A percentile compares a stretch with the other conserved stretches of the same genome.
phyloP scores from a whole-genome alignment of 2,888 invertebrate genomes.

The Thecophora atra region DNA sequence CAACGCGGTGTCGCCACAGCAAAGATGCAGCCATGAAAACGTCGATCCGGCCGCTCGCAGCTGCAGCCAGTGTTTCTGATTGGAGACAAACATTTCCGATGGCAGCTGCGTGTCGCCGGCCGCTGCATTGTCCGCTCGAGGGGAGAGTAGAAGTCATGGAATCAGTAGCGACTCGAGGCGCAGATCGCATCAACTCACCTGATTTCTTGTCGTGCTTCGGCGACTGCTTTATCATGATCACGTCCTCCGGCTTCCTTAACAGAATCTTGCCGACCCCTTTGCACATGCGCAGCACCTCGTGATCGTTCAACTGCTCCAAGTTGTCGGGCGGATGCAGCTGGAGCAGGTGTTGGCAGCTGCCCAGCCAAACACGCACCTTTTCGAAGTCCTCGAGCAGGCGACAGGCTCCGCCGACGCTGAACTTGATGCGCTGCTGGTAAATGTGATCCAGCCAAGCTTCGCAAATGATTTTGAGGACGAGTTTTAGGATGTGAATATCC shows the following conservation, averaged over 20 bases:
- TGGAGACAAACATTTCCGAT: slow-evolving; percentile 92
- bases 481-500: slow-evolving; percentile 77
- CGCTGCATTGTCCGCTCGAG: slow-evolving; percentile 59
- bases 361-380: slow-evolving; percentile 80
- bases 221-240: slow-evolving; percentile 77
- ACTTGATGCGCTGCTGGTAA: slow-evolving; percentile 82
- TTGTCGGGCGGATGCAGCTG: slow-evolving; percentile 68
- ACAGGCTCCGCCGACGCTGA: slow-evolving; percentile 81
- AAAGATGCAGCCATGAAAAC: slow-evolving; percentile 49
- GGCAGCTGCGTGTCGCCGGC: slow-evolving; percentile 75
- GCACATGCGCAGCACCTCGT: slow-evolving; percentile 72
- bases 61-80: slow-evolving; percentile 89
- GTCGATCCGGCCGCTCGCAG: slow-evolving; percentile 69
- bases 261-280: slow-evolving; percentile 86
- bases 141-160: too few species aligned
- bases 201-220: slow-evolving; percentile 55
- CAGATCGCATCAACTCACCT: slow-evolving; percentile 33
- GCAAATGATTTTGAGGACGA: slow-evolving; percentile 83
- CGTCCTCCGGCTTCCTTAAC: slow-evolving; percentile 82
- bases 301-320: slow-evolving; percentile 66
- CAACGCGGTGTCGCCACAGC: slow-evolving; percentile 19
- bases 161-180: background rate
- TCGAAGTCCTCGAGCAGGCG: slow-evolving; percentile 85
- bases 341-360: slow-evolving; percentile 68
- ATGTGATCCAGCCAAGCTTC: slow-evolving; percentile 90